A percentile compares a stretch with the other conserved stretches of the same genome.
Evolutionary conservation across 2,797 vertebrate genomes (phyloP).

Genomic region (Phataginus tetradactyla): DNA sequence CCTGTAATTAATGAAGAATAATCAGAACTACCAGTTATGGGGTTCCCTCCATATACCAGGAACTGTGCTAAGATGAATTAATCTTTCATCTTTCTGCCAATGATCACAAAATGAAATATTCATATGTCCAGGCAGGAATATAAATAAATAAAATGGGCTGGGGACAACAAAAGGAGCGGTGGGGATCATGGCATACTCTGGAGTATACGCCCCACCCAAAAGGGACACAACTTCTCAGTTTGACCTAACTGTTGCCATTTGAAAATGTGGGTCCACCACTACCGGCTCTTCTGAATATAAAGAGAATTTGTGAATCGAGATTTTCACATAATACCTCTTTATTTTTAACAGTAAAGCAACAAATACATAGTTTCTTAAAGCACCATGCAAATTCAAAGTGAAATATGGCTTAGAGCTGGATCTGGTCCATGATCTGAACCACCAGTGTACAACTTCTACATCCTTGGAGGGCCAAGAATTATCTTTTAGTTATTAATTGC

Average conservation of each 20-base stretch:
- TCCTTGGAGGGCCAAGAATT: not conserved
- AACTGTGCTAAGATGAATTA: not conserved
- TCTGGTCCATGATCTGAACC: not conserved
- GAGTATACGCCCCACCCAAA: not conserved
- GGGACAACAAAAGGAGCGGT: not conserved
- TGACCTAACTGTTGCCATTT: not conserved
- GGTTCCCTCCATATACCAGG: not conserved
- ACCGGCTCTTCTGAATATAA: slow-evolving; percentile 1
- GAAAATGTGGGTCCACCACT: not conserved
- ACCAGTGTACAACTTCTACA: not conserved
- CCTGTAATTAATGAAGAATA: not conserved
- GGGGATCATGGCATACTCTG: not conserved
- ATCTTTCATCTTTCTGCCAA: not conserved
- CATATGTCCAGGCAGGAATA: not conserved
- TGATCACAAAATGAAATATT: not conserved
- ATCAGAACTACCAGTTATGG: not conserved
- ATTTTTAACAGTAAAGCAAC: not conserved
- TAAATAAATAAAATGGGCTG: not conserved
- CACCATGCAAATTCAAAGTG: not conserved
- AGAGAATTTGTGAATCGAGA: not conserved
- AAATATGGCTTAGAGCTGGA: not conserved
- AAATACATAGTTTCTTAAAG: not conserved
- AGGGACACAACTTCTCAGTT: not conserved
- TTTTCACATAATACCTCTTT: not conserved
- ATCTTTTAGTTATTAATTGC: not conserved